Percentiles rank a stretch among this genome's conserved stretches.
phyloP scores from a whole-genome alignment of 2,113 vertebrate species.

The Cygnus atratus region DNA sequence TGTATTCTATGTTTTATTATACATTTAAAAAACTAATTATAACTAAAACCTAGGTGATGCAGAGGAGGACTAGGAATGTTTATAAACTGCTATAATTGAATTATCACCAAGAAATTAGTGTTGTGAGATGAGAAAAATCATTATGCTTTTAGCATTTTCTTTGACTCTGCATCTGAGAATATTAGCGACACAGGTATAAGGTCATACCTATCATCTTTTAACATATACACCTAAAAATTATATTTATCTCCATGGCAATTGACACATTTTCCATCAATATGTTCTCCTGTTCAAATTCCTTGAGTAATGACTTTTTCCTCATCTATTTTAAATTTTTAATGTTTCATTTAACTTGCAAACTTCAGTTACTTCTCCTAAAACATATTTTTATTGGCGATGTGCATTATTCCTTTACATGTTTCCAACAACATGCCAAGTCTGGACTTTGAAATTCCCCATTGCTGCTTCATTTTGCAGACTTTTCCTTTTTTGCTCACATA shows the following conservation, averaged over 20 bases:
- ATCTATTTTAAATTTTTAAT: not conserved
- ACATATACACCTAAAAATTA: not conserved
- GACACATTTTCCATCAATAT: not conserved
- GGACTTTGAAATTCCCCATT: not conserved
- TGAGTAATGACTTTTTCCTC: not conserved
- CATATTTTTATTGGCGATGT: not conserved
- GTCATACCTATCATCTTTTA: not conserved
- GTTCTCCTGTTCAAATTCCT: not conserved
- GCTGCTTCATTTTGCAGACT: not conserved
- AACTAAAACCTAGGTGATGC: not conserved
- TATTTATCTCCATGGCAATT: not conserved
- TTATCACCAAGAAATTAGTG: not conserved
- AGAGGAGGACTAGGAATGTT: not conserved
- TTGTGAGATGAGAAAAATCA: not conserved
- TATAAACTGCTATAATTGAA: not conserved
- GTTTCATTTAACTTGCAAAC: not conserved
- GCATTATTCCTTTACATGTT: not conserved
- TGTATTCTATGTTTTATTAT: not conserved
- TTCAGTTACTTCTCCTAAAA: not conserved
- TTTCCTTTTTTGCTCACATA: not conserved
- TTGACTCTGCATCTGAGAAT: not conserved
- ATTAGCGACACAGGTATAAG: not conserved
- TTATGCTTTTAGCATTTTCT: not conserved
- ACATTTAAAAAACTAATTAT: not conserved
- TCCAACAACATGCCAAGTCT: not conserved